phyloP scores from a whole-genome alignment of 1,140 invertebrate genomes.

The Drosophila sucinea region DNA sequence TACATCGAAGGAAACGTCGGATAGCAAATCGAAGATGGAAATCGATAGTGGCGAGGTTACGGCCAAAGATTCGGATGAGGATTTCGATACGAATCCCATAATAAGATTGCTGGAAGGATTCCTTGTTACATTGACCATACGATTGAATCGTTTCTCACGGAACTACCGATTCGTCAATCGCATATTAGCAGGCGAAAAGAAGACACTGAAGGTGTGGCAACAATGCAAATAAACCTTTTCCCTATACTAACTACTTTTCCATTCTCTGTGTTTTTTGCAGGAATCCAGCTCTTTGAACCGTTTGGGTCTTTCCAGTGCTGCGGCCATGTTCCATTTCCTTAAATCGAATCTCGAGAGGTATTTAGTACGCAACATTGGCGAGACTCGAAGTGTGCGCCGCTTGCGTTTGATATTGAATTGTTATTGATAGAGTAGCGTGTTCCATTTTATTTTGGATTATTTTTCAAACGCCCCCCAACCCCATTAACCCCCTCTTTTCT shows the following conservation, averaged over 20 bases:
- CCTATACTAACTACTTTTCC: neutral
- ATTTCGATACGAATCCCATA: slow-evolving; percentile 79
- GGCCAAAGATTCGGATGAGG: slow-evolving; percentile 74
- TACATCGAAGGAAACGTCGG: slow-evolving; percentile 66
- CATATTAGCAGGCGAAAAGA: slow-evolving; percentile 91
- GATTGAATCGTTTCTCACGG: slow-evolving; percentile 93
- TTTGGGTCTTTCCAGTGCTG: slow-evolving; percentile 66
- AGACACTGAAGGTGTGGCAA: slow-evolving; percentile 89
- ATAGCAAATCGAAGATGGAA: slow-evolving; percentile 76
- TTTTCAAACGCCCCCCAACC: slow-evolving; percentile 8
- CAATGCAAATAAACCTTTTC: too few species aligned
- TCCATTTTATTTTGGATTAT: slow-evolving; percentile 26
- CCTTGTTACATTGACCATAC: slow-evolving; percentile 93
- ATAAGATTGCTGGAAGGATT: slow-evolving; percentile 86
- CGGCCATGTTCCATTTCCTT: slow-evolving; percentile 75
- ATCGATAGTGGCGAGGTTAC: slow-evolving; percentile 71
- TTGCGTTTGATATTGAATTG: slow-evolving; percentile 50
- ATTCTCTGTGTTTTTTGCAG: slow-evolving; percentile 30
- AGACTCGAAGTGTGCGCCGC: slow-evolving; percentile 61
- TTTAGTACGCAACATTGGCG: slow-evolving; percentile 49
- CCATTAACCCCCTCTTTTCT: neutral
- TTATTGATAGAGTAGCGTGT: slow-evolving; percentile 59
- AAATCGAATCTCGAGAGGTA: slow-evolving; percentile 78
- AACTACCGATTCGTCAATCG: slow-evolving; percentile 97
- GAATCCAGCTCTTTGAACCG: slow-evolving; percentile 71